These are phyloP conservation scores for Trachymyrmex cornetzi DNA, from an alignment of 1,140 invertebrate species.

Conservation along the genomic window DNA sequence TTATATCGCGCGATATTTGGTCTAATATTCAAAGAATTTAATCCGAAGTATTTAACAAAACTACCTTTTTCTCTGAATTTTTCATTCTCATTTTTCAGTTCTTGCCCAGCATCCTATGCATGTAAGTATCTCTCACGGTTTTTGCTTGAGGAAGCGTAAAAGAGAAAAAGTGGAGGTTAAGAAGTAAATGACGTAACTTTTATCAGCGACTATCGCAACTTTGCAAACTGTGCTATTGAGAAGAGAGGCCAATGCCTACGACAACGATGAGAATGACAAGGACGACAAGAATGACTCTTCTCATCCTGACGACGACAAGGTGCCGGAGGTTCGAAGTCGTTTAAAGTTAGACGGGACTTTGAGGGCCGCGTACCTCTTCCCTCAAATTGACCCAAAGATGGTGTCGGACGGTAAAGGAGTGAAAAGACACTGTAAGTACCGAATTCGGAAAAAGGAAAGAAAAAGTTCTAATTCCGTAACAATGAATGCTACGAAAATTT, in stretches of 20 bases:
- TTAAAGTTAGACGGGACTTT: slow-evolving; percentile 74
- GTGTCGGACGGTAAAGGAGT: background rate
- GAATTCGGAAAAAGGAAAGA: background rate
- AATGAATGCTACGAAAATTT: slow-evolving; percentile 1
- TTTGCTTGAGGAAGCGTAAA: background rate
- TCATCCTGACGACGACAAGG: slow-evolving; percentile 54
- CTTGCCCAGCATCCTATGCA: background rate
- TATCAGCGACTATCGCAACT: slow-evolving; percentile 72
- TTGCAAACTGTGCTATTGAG: slow-evolving; percentile 71
- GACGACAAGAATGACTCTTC: slow-evolving; percentile 25
- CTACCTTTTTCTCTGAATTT: background rate
- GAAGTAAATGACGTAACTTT: slow-evolving; percentile 78
- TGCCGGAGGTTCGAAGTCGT: slow-evolving; percentile 71
- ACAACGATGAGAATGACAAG: slow-evolving; percentile 40
- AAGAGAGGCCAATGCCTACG: slow-evolving; percentile 27
- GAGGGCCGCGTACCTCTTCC: slow-evolving; percentile 62
- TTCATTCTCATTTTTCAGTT: slow-evolving; percentile 2
- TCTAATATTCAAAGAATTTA: background rate
- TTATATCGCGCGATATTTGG: background rate
- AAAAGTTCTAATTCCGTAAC: background rate
- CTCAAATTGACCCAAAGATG: slow-evolving; percentile 64
- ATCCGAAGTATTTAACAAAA: slow-evolving; percentile 19
- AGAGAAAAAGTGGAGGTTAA: background rate
- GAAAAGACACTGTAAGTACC: background rate
- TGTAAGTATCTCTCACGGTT: background rate